Evolutionary conservation across 2,888 invertebrate species (phyloP).

Genomic region (Trachelus iudaicus): DNA sequence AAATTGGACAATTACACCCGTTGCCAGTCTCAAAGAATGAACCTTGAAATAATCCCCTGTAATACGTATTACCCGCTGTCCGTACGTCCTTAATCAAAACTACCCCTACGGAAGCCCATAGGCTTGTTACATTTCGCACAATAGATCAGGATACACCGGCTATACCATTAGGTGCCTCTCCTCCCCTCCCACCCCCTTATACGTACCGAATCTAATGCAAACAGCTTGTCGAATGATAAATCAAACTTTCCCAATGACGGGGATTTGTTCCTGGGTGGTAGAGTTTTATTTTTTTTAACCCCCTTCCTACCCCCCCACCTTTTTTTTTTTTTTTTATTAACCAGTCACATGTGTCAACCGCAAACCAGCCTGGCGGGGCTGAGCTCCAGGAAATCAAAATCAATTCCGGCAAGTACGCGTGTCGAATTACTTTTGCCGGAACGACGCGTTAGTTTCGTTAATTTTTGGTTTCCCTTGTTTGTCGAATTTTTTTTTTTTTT

Average conservation of each 20-base stretch:
- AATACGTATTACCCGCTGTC: not conserved
- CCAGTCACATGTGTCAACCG: not conserved
- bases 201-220: slow-evolving; percentile 63
- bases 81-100: not conserved
- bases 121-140: slow-evolving; percentile 31
- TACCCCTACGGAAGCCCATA: not conserved
- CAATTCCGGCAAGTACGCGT: not conserved
- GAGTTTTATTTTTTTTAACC: slow-evolving; percentile 13
- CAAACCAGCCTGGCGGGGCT: not conserved
- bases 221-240: slow-evolving; percentile 60
- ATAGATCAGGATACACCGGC: slow-evolving; percentile 58
- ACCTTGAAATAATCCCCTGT: not conserved
- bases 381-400: not conserved
- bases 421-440: not conserved
- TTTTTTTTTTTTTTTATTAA: slow-evolving; percentile 8
- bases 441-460: not conserved
- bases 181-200: too few species aligned
- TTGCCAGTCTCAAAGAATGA: too few species aligned
- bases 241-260: slow-evolving; percentile 59
- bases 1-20: not conserved
- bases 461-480: not conserved
- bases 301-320: slow-evolving; percentile 1
- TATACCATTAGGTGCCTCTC: slow-evolving; percentile 60
- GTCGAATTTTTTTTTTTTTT: too few species aligned
- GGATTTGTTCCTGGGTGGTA: slow-evolving; percentile 17